Percentiles rank a stretch among this genome's conserved stretches.
These are phyloP conservation scores for Polietes domitor DNA, from an alignment of 2,888 invertebrate species.

Conservation along the genomic window DNA sequence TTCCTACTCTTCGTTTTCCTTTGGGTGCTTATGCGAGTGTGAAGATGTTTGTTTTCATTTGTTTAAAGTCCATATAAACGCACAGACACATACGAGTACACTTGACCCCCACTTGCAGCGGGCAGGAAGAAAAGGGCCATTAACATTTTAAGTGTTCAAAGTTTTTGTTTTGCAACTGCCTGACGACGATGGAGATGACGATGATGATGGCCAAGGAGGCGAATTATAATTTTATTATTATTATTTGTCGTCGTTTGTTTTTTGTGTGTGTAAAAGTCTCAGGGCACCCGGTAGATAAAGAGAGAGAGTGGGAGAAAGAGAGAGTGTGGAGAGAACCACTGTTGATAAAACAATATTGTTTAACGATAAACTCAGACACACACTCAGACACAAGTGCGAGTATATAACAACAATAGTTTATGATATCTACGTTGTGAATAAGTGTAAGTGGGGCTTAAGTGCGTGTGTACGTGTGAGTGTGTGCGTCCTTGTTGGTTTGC, in stretches of 20 bases:
- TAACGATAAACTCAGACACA: constrained; percentile 17
- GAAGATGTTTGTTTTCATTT: neutral
- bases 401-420: constrained; percentile 32
- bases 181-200: neutral
- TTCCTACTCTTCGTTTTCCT: neutral
- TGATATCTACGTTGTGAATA: neutral
- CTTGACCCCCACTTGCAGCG: constrained; percentile 54
- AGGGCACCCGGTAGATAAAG: neutral
- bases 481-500: neutral
- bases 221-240: constrained; percentile 37
- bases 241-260: neutral
- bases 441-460: too few relatives aligned
- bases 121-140: constrained; percentile 49
- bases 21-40: neutral
- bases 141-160: constrained; percentile 52
- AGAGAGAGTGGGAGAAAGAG: neutral
- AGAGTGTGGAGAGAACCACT: neutral
- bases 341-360: constrained; percentile 19
- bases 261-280: neutral
- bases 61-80: constrained; percentile 8
- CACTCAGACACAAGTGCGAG: neutral
- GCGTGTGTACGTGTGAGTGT: neutral
- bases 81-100: constrained; percentile 15
- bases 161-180: neutral
- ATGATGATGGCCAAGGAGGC: neutral